Evolutionary conservation across 2,888 invertebrate species (phyloP), one percentile per base, ranked within the genome.

Genomic region (Hemicrepidius hirtus): DNA sequence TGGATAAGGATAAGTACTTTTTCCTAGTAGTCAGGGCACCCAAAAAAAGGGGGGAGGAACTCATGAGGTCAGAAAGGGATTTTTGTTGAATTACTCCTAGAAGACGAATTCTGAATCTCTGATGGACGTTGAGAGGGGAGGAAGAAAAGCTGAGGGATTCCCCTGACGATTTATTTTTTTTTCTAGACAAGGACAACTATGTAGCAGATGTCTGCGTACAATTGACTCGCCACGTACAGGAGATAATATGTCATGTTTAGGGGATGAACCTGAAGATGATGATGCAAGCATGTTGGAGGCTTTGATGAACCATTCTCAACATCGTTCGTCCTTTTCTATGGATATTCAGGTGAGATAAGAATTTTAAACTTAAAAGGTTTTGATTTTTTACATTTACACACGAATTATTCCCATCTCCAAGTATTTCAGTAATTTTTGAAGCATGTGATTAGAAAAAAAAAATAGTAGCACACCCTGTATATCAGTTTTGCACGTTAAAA

Each of bases 171-270:
- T n/a, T n/a, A n/a, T n/a, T n/a, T 20, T 73, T 75, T 70, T 76
- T 83, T 83, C 3, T 86, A 95, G 95, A 83, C 94, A 94, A 89
- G 95, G 95, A 10, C 94, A 94, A 82, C 89, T 95, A 81, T 95
- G 95, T 86, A 92, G 93, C 80, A 91, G 94, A 81, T 95, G 95
- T 84, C 88, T 95, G 64, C 89, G 94, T 73, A 92, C 91, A 55
- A 90, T 92, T 66, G 90, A 91, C 69, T 87, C 88, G 57, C 85
- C 81, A 65, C 84, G 82, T 28, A 84, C 86, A 0, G 86, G 86
- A 63, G 92, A 92, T 76, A 91, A 92, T 78, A 89, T 91, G 84
- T 90, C 91, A 2, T 74, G 76, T 37, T 91, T 92, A 20, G 90
- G 93, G 82, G 83, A 84, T 57, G 92, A 91, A 71, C 92, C 91